These are phyloP conservation scores for Pelobates cultripes DNA, from an alignment of 2,797 vertebrate genomes.

Conservation along the genomic window DNA sequence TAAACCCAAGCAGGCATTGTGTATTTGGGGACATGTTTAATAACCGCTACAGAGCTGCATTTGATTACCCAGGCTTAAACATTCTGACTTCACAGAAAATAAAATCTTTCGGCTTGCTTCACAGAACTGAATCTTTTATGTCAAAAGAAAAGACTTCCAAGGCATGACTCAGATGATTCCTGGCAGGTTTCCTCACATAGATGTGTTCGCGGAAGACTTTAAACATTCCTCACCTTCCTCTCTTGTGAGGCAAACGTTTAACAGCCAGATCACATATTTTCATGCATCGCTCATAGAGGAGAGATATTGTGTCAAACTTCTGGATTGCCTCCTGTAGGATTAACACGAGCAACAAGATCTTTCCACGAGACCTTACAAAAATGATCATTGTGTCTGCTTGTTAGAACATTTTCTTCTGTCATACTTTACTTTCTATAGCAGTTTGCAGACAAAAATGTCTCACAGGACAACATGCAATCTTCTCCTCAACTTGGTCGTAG, in stretches of 20 bases:
- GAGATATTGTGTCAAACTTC: not conserved
- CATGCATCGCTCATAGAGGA: not conserved
- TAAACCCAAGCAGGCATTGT: no score
- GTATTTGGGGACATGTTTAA: no score
- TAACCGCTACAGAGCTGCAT: no score
- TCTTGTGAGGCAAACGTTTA: not conserved
- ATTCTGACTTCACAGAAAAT: no score
- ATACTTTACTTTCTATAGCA: no score
- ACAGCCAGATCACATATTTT: conserved; percentile 1
- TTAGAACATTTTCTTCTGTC: no score
- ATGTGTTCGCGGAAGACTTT: not conserved
- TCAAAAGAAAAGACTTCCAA: not conserved
- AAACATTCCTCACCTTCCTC: conserved; percentile 22
- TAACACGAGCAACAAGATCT: not conserved
- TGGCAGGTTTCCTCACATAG: conserved; percentile 7
- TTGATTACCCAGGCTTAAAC: no score
- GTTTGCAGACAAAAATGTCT: no score
- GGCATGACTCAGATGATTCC: not conserved
- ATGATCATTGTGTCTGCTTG: no score
- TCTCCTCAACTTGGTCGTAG: no score
- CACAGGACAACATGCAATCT: no score
- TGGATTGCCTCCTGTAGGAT: not conserved
- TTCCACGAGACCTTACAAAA: not conserved
- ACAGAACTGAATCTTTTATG: not conserved
- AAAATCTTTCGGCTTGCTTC: no score